Evolutionary conservation across 2,797 vertebrate genomes (phyloP), one percentile per base, ranked within the genome.

Genomic region (Danio aesculapii): DNA sequence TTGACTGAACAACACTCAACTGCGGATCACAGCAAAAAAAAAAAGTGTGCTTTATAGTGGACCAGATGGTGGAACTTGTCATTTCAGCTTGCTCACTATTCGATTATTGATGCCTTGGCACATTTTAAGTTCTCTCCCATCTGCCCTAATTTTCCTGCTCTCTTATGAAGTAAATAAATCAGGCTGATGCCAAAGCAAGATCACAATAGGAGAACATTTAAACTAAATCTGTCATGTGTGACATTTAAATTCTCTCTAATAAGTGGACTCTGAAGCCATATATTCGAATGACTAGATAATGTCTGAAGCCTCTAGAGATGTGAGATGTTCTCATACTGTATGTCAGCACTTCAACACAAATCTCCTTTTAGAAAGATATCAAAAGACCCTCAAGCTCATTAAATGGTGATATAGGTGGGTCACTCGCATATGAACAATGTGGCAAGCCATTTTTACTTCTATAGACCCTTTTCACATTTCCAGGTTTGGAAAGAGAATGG

Each of bases 31-130:
- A 8, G 17, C 39, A 44, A 21, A 30, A 77, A 76, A 77, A 19
- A 1, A 53, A 8, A n/a, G 12, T 50, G 41, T 58, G 17, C 50
- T 59, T 69, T 77, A 47, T 41, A 69, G 9, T 14, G 41, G 50
- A 72, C 57, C 84, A 86, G 79, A 86, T 84, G 82, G 82, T 67
- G 16, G 46, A 53, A 75, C 64, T 61, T 81, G 55, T 63, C 19
- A 67, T 75, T 69, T 59, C 61, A 52, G 52, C 79, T 71, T 21
- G 67, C 62, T 63, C 55, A 57, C 75, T 84, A 13, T 57, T 84
- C 17, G 76, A 84, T 84, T 79, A 84, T 82, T 86, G 76, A 84
- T 84, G 79, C 17, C 41, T n/a, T 74, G 59, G 47, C 61, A 49
- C 64, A 78, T 78, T 68, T 78, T 49, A 77, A 75, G 61, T 75